Conservation (phyloP, 2,113 vertebrate species). For the Enhydra lutris region DNA sequence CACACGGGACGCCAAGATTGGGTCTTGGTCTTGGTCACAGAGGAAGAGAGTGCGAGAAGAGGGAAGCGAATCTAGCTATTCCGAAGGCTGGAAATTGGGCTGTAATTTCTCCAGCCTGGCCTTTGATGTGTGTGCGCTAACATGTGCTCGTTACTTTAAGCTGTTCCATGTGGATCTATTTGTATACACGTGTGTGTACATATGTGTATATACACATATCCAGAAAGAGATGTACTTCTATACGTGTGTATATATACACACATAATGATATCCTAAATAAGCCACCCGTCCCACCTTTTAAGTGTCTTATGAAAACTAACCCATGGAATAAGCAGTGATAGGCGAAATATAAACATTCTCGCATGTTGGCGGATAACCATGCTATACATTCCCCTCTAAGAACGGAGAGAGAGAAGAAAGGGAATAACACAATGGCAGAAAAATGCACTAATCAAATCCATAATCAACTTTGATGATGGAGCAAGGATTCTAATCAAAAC, state of each 20-base stretch:
- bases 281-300: constrained; percentile 46
- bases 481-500: constrained; percentile 65
- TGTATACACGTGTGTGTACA: background rate
- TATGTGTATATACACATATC: constrained; percentile 3
- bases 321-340: constrained; percentile 52
- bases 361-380: constrained; percentile 44
- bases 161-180: constrained; percentile 62
- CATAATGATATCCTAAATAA: constrained; percentile 36
- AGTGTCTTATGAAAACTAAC: constrained; percentile 63
- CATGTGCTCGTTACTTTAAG: constrained; percentile 57
- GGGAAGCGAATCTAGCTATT: background rate
- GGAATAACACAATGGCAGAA: constrained; percentile 47
- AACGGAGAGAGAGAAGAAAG: constrained; percentile 52
- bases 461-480: constrained; percentile 44
- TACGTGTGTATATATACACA: constrained; percentile 25
- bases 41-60: constrained; percentile 13
- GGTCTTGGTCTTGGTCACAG: background rate
- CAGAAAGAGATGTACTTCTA: constrained; percentile 56
- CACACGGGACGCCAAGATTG: background rate
- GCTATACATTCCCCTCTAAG: constrained; percentile 38
- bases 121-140: constrained; percentile 61
- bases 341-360: constrained; percentile 54
- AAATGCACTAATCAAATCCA: constrained; percentile 64
- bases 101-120: background rate
- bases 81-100: constrained; percentile 11